Conservation (phyloP, 2,113 vertebrate species). For the Odobenus rosmarus region DNA sequence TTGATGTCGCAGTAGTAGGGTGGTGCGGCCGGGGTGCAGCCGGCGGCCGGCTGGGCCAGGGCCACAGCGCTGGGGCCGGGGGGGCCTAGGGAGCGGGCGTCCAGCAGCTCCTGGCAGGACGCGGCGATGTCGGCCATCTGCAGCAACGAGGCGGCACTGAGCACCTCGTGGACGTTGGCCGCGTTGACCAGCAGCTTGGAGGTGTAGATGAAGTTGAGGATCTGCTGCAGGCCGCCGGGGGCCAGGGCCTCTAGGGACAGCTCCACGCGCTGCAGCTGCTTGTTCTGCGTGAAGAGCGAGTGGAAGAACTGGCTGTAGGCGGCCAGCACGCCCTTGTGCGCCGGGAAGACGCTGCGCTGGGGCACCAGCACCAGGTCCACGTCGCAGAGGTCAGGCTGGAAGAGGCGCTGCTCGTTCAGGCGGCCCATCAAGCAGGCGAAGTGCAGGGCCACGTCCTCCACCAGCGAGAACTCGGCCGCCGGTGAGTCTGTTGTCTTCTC, state of each 20-base stretch:
- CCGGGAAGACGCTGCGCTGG: slow-evolving; percentile 93
- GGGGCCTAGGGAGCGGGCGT: slow-evolving; percentile 90
- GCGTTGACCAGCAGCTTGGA: slow-evolving; percentile 95
- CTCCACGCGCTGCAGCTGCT: slow-evolving; percentile 94
- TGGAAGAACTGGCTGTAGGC: slow-evolving; percentile 98
- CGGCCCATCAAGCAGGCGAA: slow-evolving; percentile 98
- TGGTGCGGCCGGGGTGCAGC: slow-evolving; percentile 64
- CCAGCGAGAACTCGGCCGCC: slow-evolving; percentile 94
- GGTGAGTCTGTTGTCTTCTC: slow-evolving; percentile 97
- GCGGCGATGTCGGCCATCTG: slow-evolving; percentile 96
- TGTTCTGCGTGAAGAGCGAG: slow-evolving; percentile 95
- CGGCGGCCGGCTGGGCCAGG: slow-evolving; percentile 80
- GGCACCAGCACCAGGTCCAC: slow-evolving; percentile 97
- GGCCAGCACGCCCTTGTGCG: slow-evolving; percentile 95
- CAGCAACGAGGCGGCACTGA: slow-evolving; percentile 92
- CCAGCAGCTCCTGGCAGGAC: slow-evolving; percentile 94
- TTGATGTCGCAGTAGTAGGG: slow-evolving; percentile 94
- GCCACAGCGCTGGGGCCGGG: slow-evolving; percentile 89
- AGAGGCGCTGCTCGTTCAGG: slow-evolving; percentile 95
- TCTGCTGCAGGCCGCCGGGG: slow-evolving; percentile 94
- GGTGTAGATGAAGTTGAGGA: slow-evolving; percentile 98
- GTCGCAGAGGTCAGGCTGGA: slow-evolving; percentile 96
- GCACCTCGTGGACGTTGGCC: slow-evolving; percentile 92
- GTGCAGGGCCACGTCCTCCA: slow-evolving; percentile 97
- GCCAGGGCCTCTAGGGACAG: slow-evolving; percentile 94